Conservation (phyloP, 2,797 vertebrate species). For the Spondyliosoma cantharus region DNA sequence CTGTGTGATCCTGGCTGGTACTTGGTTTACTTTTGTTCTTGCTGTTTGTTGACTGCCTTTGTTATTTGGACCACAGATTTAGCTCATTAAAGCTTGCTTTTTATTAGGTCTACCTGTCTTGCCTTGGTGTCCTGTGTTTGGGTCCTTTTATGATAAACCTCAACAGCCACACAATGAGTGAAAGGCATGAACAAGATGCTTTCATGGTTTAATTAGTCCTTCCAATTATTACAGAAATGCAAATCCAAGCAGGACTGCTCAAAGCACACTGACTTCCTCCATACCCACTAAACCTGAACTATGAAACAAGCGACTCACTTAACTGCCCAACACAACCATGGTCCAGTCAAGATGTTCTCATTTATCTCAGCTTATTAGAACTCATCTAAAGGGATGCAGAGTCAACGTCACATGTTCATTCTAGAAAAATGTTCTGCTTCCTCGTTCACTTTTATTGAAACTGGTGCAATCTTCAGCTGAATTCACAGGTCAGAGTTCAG, state of each 20-base stretch:
- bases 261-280: background rate
- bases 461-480: background rate
- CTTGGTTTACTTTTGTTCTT: too few relatives aligned
- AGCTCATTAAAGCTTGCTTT: too few relatives aligned
- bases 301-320: background rate
- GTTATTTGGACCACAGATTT: too few relatives aligned
- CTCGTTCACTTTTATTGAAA: background rate
- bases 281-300: background rate
- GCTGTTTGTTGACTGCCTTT: too few relatives aligned
- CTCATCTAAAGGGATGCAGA: background rate
- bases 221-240: background rate
- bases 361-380: too few relatives aligned
- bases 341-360: background rate
- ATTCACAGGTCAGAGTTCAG: background rate
- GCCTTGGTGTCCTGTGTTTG: too few relatives aligned
- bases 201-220: background rate
- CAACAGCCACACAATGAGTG: too few relatives aligned
- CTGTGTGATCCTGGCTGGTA: too few relatives aligned
- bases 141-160: too few relatives aligned
- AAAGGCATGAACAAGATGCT: background rate
- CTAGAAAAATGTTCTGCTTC: too few relatives aligned
- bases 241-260: background rate
- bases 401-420: too few relatives aligned
- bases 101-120: too few relatives aligned
- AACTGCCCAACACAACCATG: background rate